Conservation (phyloP, 1,140 invertebrate species). For the Gyrodactylus salaris region DNA sequence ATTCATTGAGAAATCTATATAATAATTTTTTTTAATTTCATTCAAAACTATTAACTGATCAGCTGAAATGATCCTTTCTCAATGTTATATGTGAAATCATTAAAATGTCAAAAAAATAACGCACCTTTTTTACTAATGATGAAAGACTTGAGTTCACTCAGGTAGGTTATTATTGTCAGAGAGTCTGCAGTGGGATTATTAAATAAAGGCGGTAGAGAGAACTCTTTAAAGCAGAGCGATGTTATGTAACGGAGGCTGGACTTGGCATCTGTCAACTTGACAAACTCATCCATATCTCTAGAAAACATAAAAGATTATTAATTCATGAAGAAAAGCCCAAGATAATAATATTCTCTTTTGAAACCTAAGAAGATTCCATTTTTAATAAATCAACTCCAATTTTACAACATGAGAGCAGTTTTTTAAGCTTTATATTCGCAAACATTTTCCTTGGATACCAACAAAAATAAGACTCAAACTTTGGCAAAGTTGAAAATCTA, state of each 20-base stretch:
- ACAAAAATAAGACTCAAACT: no score
- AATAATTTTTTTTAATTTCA: no score
- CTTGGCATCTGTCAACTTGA: background rate
- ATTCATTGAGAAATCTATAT: no score
- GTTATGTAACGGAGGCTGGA: background rate
- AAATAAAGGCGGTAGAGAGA: background rate
- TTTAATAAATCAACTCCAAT: no score
- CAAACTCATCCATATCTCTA: background rate
- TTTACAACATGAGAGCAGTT: background rate
- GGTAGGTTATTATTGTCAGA: background rate
- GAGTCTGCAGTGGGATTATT: background rate
- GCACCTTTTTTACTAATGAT: background rate
- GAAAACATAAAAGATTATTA: background rate
- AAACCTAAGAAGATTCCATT: no score
- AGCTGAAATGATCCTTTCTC: no score
- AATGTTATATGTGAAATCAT: no score
- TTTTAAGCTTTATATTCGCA: background rate
- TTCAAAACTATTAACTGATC: no score
- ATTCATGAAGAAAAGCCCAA: background rate
- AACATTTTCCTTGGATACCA: no score
- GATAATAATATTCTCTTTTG: background rate
- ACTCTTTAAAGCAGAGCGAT: background rate
- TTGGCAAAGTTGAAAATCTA: no score
- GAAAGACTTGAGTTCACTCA: background rate
- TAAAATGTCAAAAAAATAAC: background rate